A percentile compares a stretch with the other conserved stretches of the same genome.
Conservation (phyloP, 1,140 invertebrate species). For the Lepidotrigona ventralis region DNA sequence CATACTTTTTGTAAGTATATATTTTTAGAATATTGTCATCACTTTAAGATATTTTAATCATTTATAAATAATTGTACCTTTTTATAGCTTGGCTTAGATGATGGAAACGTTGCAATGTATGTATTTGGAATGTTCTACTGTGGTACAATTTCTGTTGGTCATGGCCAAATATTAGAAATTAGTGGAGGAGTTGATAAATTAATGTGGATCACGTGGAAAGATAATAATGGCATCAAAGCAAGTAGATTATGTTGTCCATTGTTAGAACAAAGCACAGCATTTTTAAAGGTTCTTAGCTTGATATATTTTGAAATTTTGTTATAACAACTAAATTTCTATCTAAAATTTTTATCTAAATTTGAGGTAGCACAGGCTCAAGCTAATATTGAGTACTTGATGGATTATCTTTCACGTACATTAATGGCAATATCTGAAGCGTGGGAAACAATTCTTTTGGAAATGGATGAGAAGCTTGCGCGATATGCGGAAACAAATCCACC, state of each 20-base stretch:
- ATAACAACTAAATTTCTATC: neutral
- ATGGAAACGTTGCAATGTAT: constrained; percentile 87
- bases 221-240: constrained; percentile 63
- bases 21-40: neutral
- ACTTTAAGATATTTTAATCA: neutral
- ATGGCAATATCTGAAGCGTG: constrained; percentile 94
- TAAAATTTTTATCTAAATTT: constrained; percentile 21
- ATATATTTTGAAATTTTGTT: neutral
- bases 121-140: constrained; percentile 92
- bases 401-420: constrained; percentile 88
- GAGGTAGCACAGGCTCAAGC: constrained; percentile 77
- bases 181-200: constrained; percentile 70
- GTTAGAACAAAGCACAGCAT: constrained; percentile 71
- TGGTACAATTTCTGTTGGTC: constrained; percentile 84
- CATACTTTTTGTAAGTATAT: constrained; percentile 74
- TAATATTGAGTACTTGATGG: constrained; percentile 77
- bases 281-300: constrained; percentile 69
- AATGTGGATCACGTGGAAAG: constrained; percentile 73
- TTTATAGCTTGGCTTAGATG: constrained; percentile 88
- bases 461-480: constrained; percentile 94
- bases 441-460: constrained; percentile 96
- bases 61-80: constrained; percentile 71
- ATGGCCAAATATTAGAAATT: constrained; percentile 72
- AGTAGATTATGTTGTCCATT: constrained; percentile 72
- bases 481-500: constrained; percentile 91